These are phyloP conservation scores for Eupithecia insigniata DNA, from an alignment of 2,888 invertebrate genomes.

Conservation along the genomic window DNA sequence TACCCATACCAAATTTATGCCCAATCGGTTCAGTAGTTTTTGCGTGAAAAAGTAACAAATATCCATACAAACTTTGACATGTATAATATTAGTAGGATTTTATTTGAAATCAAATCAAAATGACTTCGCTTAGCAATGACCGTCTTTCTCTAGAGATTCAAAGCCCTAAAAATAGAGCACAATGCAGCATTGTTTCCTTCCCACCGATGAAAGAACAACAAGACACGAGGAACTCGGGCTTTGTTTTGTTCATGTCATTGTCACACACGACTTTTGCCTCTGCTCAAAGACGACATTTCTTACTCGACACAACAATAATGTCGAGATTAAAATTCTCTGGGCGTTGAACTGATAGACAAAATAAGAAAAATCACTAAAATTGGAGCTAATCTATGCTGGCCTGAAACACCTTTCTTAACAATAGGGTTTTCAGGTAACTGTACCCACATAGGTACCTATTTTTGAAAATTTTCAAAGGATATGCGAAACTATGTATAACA, in stretches of 20 bases:
- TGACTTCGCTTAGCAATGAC: background rate
- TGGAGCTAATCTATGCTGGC: background rate
- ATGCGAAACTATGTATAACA: background rate
- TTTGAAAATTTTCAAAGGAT: background rate
- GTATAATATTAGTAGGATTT: too few relatives aligned
- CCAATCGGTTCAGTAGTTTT: too few relatives aligned
- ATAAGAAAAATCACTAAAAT: background rate
- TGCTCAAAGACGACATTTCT: background rate
- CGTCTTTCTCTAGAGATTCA: background rate
- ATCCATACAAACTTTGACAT: too few relatives aligned
- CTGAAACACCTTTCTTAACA: too few relatives aligned
- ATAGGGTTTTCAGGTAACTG: too few relatives aligned
- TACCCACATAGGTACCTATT: background rate
- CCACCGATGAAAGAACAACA: conserved; percentile 47
- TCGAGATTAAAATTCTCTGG: background rate
- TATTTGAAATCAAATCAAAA: background rate
- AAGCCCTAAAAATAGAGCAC: conserved; percentile 25
- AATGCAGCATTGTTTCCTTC: conserved; percentile 43
- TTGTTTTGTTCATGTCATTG: conserved; percentile 41
- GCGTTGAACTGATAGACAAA: background rate
- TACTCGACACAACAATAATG: background rate
- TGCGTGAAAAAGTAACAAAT: too few relatives aligned
- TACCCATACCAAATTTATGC: too few relatives aligned
- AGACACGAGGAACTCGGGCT: conserved; percentile 47
- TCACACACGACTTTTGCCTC: conserved; percentile 19